Evolutionary conservation across 2,888 invertebrate species (phyloP), one percentile per base, ranked within the genome.

Genomic region (Tetramorium bicarinatum): DNA sequence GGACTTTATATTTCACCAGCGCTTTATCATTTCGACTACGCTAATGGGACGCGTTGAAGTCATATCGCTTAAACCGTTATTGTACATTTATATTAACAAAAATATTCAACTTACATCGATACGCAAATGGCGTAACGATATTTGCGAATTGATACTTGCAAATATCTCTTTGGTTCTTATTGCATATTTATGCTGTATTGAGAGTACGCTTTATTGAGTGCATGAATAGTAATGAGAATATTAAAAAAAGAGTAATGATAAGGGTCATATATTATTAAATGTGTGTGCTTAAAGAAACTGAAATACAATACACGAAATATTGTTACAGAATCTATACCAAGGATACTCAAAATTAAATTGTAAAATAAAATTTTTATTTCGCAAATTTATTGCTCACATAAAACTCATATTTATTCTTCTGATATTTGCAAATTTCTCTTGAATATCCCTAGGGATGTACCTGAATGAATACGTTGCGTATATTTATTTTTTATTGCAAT

Each of bases 1-100:
- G n/a, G 54, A 77, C 41, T 77, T 69, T 71, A 71, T 77, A 71
- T 77, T 77, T 77, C 54, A 44, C 44, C 54, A 44, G 15, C 77
- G 15, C 71, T 77, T 56, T 56, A 77, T 34, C 54, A 77, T 54
- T 67, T 69, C n/a, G 71, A 69, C n/a, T 15, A 71, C 69, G 15
- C 44, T 75, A 75, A 75, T 61, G 61, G 61, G 2, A 1, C 29
- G 13, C 61, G 21, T 25, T 59, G 41, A 56, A 18, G 44, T 61
- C 74, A 9, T 4, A 34, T 29, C 15, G 21, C 38, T 13, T 41
- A 59, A 74, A 47, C 56, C n/a, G n/a, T 7, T n/a, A 38, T 56
- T 72, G 44, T 41, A 44, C 9, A 41, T 72, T 72, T 56, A 41
- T 44, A 41, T 72, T 54, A 52, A 72, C 56, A 25, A 72, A 72